Evolutionary conservation across 2,888 invertebrate genomes (phyloP).

Genomic region (Trachelus troglodyta): DNA sequence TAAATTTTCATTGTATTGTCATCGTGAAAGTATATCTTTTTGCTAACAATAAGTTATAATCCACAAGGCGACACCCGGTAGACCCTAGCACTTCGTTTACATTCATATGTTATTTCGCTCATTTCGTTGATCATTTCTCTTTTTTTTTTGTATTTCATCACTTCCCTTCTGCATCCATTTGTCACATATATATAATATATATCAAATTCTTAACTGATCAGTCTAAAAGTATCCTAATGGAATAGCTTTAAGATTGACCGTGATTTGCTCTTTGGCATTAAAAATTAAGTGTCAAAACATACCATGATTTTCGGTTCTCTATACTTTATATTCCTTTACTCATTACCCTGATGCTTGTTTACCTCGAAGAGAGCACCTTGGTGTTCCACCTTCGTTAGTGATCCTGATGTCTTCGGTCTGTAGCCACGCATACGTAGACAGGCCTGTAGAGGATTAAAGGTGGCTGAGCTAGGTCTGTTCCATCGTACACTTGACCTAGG

Average conservation of each 20-base stretch:
- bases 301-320: conserved; percentile 8
- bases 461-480: conserved; percentile 65
- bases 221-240: background rate
- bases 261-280: conserved; percentile 8
- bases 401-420: conserved; percentile 39
- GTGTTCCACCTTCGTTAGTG: conserved; percentile 21
- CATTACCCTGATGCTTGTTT: conserved; percentile 17
- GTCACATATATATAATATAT: background rate
- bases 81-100: background rate
- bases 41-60: background rate
- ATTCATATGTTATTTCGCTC: background rate
- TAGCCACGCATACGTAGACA: conserved; percentile 70
- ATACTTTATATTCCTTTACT: conserved; percentile 10
- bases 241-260: conserved; percentile 11
- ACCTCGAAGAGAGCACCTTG: background rate
- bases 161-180: background rate
- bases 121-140: background rate
- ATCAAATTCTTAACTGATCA: background rate
- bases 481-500: conserved; percentile 82
- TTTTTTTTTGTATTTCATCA: background rate
- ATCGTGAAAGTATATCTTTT: conserved; percentile 8
- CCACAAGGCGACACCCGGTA: background rate
- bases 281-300: conserved; percentile 12
- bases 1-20: conserved; percentile 17
- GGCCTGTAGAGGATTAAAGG: conserved; percentile 76